Evolutionary conservation across 2,797 vertebrate genomes (phyloP), one percentile per base, ranked within the genome.

Genomic region (Lateolabrax maculatus): DNA sequence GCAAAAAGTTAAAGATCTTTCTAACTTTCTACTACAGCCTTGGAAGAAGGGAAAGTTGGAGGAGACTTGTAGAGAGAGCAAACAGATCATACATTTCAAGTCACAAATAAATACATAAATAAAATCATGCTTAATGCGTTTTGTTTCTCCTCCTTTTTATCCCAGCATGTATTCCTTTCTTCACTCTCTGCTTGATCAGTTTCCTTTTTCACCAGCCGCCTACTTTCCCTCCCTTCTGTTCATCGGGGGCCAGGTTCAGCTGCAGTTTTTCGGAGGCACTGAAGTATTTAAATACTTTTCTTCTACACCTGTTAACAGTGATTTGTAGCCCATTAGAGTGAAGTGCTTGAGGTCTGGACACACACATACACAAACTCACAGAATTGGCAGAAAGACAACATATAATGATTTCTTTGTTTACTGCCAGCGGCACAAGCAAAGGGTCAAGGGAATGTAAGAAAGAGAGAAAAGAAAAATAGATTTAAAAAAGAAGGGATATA

Each of bases 321-420:
- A 81, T 84, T 77, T 81, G 75, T 66, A 39, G 79, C 70, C 71
- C 71, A 61, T 86, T 69, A 77, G 44, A 73, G 6, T 18, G 18
- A 65, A 80, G 51, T 61, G 75, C 71, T 67, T 10, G 25, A 79
- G 71, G 55, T 80, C 62, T 84, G 71, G 58, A 79, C 49, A 73
- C 55, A 81, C 67, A 86, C 19, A 72, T 3, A 44, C 21, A 61
- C 55, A 70, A 65, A 86, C 49, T 65, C 53, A 8, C 21, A 67
- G 52, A 79, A 70, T 48, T 83, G 75, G 81, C 78, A 87, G 46
- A 60, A 62, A 79, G 62, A 63, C 55, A 57, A 52, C 27, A 48
- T 21, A 63, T 83, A 83, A 89, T 66, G 81, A 84, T 73, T 86
- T 78, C n/a, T 84, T 77, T 85, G 83, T 85, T 79, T 83, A 56